phyloP scores from a whole-genome alignment of 2,888 invertebrate species.

The Ormyrus rosae region DNA sequence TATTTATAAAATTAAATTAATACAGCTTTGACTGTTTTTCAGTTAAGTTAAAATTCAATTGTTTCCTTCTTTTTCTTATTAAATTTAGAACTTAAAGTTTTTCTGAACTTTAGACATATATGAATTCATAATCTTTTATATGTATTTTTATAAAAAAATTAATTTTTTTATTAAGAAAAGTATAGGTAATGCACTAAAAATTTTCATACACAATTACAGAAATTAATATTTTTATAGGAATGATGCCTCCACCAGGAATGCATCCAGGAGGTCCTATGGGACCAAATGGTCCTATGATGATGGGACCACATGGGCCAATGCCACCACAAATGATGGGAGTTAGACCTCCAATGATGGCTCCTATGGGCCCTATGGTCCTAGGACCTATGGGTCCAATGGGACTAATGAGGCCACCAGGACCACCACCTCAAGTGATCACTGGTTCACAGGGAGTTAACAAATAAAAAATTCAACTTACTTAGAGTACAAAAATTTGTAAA shows the following conservation, averaged over 20 bases:
- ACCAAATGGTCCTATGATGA: constrained; percentile 73
- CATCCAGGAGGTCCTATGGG: constrained; percentile 77
- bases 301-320: constrained; percentile 81
- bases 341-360: constrained; percentile 88
- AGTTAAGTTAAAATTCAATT: no score
- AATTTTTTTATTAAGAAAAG: background rate
- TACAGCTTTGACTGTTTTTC: no score
- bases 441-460: constrained; percentile 68
- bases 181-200: no score
- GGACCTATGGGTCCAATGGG: constrained; percentile 84
- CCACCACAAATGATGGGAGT: constrained; percentile 86
- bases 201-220: no score
- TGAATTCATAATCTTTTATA: background rate
- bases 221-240: constrained; percentile 69
- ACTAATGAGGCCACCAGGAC: constrained; percentile 85
- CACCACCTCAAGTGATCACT: constrained; percentile 76
- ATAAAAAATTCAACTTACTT: constrained; percentile 16
- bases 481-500: background rate
- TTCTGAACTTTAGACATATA: no score
- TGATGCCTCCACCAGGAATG: constrained; percentile 77
- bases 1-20: no score
- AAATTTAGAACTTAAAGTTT: no score
- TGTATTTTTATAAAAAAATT: background rate
- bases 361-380: constrained; percentile 80
- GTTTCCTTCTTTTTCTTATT: no score